Conservation (phyloP, 2,888 invertebrate species). For the Nematopogon swammerdamellus region DNA sequence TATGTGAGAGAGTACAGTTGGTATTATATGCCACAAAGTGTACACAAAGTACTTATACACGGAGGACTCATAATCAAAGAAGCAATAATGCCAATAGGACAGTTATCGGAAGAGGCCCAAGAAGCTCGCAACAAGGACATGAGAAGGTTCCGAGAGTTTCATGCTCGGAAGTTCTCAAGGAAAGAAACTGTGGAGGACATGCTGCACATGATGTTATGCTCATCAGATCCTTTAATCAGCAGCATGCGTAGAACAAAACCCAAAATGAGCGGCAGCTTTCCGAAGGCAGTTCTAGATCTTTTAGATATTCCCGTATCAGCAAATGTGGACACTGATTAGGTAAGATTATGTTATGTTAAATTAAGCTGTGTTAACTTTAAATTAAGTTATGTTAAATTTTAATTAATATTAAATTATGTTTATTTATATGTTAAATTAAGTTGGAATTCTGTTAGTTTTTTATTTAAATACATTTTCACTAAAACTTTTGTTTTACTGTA, state of each 20-base stretch:
- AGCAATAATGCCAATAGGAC: conserved; percentile 4
- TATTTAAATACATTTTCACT: too few species aligned
- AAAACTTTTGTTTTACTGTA: too few species aligned
- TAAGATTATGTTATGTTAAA: too few species aligned
- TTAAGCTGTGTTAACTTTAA: too few species aligned
- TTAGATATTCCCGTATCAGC: too few species aligned
- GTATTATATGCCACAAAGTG: conserved; percentile 17
- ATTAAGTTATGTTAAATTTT: too few species aligned
- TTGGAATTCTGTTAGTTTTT: too few species aligned
- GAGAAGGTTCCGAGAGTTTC: background rate
- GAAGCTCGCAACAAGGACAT: conserved; percentile 2
- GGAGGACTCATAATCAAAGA: conserved; percentile 1
- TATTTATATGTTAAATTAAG: too few species aligned
- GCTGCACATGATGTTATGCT: background rate
- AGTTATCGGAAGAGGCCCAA: conserved; percentile 3
- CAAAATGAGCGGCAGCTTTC: background rate
- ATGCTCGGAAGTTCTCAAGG: conserved; percentile 21
- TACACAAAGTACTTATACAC: conserved; percentile 1
- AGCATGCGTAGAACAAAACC: background rate
- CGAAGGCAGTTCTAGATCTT: background rate
- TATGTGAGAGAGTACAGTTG: conserved; percentile 12
- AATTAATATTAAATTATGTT: too few species aligned
- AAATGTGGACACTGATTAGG: too few species aligned
- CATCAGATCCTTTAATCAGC: background rate
- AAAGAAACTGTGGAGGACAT: background rate